Conservation (phyloP, 2,888 invertebrate genomes). For the Lissocephala sabroskyi region DNA sequence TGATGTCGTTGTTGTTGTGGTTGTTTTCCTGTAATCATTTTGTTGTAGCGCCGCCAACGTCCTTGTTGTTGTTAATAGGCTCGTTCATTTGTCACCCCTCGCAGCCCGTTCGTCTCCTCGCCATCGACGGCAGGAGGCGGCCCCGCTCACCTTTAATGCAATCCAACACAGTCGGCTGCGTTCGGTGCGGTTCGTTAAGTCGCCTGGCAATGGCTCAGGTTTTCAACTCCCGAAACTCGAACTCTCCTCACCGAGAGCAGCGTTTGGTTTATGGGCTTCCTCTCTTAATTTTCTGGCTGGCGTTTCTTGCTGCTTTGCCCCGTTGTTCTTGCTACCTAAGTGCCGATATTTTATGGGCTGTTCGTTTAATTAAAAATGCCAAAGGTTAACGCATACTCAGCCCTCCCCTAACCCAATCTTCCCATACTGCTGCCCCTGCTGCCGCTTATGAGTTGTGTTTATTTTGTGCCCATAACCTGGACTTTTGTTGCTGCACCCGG, state of each 20-base stretch:
- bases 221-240: too few relatives aligned
- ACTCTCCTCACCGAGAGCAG: too few relatives aligned
- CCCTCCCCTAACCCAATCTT: constrained; percentile 4
- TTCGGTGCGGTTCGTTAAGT: constrained; percentile 60
- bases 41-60: constrained; percentile 16
- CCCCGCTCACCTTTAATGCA: constrained; percentile 40
- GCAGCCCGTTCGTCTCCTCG: not conserved
- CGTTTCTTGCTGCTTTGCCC: not conserved
- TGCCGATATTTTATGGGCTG: constrained; percentile 63
- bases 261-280: constrained; percentile 7
- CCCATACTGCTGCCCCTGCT: not conserved
- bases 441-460: constrained; percentile 54
- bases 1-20: constrained; percentile 20
- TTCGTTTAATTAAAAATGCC: constrained; percentile 63
- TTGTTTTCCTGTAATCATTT: not conserved
- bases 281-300: constrained; percentile 48
- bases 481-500: constrained; percentile 26
- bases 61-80: constrained; percentile 62
- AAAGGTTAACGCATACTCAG: constrained; percentile 53
- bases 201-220: constrained; percentile 21
- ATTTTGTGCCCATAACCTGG: constrained; percentile 49
- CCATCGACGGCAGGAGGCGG: too few relatives aligned
- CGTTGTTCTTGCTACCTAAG: constrained; percentile 46
- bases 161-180: constrained; percentile 60
- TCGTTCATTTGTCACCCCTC: constrained; percentile 48